Percentiles rank a stretch among this genome's conserved stretches.
These are phyloP conservation scores for Cremastinae sp. DNA, from an alignment of 2,888 invertebrate genomes.

Conservation along the genomic window DNA sequence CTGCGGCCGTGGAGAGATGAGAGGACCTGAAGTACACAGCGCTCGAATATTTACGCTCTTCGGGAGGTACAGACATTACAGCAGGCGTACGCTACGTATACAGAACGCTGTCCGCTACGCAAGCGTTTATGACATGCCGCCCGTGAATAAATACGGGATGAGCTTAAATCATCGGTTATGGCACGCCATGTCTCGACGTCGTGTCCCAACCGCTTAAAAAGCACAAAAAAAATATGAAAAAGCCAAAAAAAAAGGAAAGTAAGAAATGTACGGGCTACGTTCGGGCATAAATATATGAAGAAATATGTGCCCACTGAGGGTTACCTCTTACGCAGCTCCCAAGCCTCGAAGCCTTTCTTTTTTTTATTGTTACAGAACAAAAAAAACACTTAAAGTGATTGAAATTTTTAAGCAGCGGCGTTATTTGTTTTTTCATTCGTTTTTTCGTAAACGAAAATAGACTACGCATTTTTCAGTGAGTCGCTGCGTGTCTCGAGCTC, in stretches of 20 bases:
- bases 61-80: neutral
- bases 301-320: constrained; percentile 8
- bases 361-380: neutral
- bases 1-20: neutral
- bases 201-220: constrained; percentile 21
- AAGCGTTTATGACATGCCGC: constrained; percentile 9
- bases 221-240: constrained; percentile 15
- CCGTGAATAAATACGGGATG: constrained; percentile 58
- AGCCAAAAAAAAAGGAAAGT: constrained; percentile 2
- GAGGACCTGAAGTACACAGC: constrained; percentile 2
- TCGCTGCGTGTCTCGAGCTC: neutral
- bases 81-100: neutral
- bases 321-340: constrained; percentile 3
- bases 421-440: neutral
- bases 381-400: constrained; percentile 49
- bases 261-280: constrained; percentile 25
- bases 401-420: constrained; percentile 32
- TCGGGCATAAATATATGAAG: constrained; percentile 39
- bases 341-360: constrained; percentile 16
- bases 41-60: constrained; percentile 15
- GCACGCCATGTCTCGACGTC: constrained; percentile 26
- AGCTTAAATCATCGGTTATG: constrained; percentile 56
- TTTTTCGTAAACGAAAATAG: constrained; percentile 9
- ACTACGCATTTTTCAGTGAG: constrained; percentile 13
- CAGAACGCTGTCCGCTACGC: constrained; percentile 1